A percentile compares a stretch with the other conserved stretches of the same genome.
Conservation (phyloP, 2,888 invertebrate species). For the Papilio demoleus region DNA sequence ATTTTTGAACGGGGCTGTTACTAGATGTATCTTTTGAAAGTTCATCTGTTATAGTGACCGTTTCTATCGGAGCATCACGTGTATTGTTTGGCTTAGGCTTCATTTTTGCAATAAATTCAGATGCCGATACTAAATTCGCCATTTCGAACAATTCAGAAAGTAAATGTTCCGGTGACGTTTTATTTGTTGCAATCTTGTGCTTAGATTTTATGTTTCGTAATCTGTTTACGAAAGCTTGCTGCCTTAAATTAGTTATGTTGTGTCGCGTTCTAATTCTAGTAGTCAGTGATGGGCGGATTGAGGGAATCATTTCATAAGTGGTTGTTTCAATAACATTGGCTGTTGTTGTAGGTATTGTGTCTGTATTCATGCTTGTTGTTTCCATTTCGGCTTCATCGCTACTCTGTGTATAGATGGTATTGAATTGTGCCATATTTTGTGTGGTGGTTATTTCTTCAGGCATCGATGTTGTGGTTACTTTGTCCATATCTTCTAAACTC, state of each 20-base stretch:
- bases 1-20: conserved; percentile 49
- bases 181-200: conserved; percentile 65
- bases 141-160: conserved; percentile 66
- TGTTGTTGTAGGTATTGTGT: conserved; percentile 47
- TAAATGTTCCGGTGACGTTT: conserved; percentile 66
- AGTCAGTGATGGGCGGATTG: conserved; percentile 51
- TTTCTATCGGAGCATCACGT: conserved; percentile 56
- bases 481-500: conserved; percentile 45
- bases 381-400: conserved; percentile 44
- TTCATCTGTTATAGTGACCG: conserved; percentile 57
- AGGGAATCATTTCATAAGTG: conserved; percentile 45
- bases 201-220: conserved; percentile 69
- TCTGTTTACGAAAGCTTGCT: conserved; percentile 67
- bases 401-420: conserved; percentile 35
- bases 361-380: conserved; percentile 41
- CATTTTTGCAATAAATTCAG: conserved; percentile 70
- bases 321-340: conserved; percentile 48
- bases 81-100: conserved; percentile 55
- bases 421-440: background rate
- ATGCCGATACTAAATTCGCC: conserved; percentile 70
- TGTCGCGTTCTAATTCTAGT: conserved; percentile 52
- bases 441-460: conserved; percentile 32
- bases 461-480: conserved; percentile 36
- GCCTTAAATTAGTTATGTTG: conserved; percentile 61
- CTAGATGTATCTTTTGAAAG: conserved; percentile 59